phyloP scores from a whole-genome alignment of 2,113 vertebrate genomes.

The Petroica traversi region DNA sequence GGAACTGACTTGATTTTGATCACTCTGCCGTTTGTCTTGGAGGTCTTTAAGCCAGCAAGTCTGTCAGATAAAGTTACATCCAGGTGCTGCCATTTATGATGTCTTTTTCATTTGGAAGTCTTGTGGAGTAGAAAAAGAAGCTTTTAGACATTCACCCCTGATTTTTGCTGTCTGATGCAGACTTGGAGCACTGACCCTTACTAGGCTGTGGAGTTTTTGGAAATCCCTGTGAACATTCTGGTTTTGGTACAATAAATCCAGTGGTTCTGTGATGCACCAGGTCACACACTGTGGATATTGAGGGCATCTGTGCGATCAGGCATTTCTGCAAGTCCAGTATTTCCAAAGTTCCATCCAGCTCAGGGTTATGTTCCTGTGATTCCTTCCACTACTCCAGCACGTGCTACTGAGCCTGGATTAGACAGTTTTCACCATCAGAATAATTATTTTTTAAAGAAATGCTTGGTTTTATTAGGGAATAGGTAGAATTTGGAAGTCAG shows the following conservation, averaged over 20 bases:
- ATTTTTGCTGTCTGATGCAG: background rate
- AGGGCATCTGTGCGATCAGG: background rate
- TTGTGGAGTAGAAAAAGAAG: background rate
- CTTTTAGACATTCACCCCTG: background rate
- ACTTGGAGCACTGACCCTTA: background rate
- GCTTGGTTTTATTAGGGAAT: background rate
- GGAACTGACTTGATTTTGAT: background rate
- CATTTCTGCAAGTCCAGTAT: background rate
- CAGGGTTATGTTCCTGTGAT: background rate
- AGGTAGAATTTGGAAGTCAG: background rate
- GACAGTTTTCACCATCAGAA: background rate
- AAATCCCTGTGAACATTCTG: background rate
- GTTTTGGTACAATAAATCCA: background rate
- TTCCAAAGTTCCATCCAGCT: background rate
- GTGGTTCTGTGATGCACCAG: background rate
- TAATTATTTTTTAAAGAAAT: background rate
- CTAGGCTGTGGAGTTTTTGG: background rate
- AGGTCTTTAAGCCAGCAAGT: background rate
- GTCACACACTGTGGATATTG: background rate
- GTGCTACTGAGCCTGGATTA: background rate
- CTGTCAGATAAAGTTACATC: background rate
- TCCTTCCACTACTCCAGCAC: background rate
- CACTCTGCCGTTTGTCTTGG: background rate
- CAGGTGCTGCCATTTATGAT: background rate
- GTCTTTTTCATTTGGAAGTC: background rate